Conservation (phyloP, 1,140 invertebrate species). For the Limonius californicus region DNA sequence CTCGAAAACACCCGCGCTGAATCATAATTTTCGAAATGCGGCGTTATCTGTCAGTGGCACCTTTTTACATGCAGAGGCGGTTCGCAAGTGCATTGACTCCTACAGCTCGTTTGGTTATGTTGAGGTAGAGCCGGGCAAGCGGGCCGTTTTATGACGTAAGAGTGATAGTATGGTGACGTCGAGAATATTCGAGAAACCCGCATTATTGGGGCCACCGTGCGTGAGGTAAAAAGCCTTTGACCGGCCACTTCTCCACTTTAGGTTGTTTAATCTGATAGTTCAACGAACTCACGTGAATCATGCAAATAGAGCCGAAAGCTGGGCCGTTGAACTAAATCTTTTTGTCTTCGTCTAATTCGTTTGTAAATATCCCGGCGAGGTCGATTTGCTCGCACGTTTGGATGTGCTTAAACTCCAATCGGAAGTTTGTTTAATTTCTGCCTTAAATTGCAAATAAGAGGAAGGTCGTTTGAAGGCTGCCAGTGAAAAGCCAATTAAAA, state of each 20-base stretch:
- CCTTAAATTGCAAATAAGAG: too few species aligned
- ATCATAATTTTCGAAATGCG: too few species aligned
- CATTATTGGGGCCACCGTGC: slow-evolving; percentile 27
- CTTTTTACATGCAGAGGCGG: not conserved
- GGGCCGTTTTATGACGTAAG: slow-evolving; percentile 36
- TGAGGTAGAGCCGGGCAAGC: slow-evolving; percentile 28
- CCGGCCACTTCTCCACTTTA: slow-evolving; percentile 31
- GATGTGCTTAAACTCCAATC: too few species aligned
- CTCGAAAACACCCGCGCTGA: too few species aligned
- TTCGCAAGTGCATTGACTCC: slow-evolving; percentile 19
- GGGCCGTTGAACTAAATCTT: too few species aligned
- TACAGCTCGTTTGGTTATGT: slow-evolving; percentile 23
- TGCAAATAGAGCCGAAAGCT: not conserved
- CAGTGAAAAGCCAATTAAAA: too few species aligned
- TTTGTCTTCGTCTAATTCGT: too few species aligned
- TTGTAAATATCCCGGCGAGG: too few species aligned
- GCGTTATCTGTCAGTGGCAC: too few species aligned
- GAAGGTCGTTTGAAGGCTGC: too few species aligned
- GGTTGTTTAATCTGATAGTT: slow-evolving; percentile 22
- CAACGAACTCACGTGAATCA: slow-evolving; percentile 13
- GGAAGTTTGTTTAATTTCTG: too few species aligned
- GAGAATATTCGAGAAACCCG: slow-evolving; percentile 39
- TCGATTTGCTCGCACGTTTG: too few species aligned
- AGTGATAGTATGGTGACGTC: slow-evolving; percentile 39
- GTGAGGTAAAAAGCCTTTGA: slow-evolving; percentile 38